Percentiles rank a stretch among this genome's conserved stretches.
Evolutionary conservation across 2,113 vertebrate species (phyloP).

Genomic region (Pholis gunnellus): DNA sequence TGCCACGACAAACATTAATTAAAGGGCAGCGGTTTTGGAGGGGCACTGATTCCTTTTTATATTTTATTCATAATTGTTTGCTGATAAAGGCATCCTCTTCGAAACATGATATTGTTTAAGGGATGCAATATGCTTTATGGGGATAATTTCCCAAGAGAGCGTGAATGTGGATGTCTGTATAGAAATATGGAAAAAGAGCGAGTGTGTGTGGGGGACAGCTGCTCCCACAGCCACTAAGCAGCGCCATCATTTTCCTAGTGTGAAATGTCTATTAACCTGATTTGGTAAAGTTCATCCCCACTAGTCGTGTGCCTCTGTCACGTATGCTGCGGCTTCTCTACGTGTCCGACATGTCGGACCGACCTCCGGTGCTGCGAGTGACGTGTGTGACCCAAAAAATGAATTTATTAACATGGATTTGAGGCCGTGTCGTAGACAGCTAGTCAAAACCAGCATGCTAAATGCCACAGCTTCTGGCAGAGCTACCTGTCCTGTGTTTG

Average conservation of each 20-base stretch:
- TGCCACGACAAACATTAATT: constrained; percentile 19
- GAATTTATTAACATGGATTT: constrained; percentile 32
- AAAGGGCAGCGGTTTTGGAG: constrained; percentile 32
- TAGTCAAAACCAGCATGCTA: constrained; percentile 32
- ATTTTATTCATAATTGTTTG: constrained; percentile 65
- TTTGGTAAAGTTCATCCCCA: constrained; percentile 49
- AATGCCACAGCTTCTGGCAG: constrained; percentile 39
- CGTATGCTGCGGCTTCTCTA: constrained; percentile 35
- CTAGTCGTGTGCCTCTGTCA: constrained; percentile 33
- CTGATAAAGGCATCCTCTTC: constrained; percentile 52
- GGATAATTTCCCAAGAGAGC: constrained; percentile 31
- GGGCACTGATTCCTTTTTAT: constrained; percentile 51
- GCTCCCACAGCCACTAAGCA: constrained; percentile 20
- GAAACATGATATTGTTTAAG: constrained; percentile 57
- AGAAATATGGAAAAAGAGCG: not conserved
- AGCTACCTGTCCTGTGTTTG: constrained; percentile 69
- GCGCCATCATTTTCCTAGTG: constrained; percentile 37
- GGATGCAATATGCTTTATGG: constrained; percentile 36
- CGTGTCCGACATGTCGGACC: constrained; percentile 21
- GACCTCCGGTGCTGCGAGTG: constrained; percentile 11
- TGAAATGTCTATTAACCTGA: constrained; percentile 75
- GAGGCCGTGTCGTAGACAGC: constrained; percentile 16
- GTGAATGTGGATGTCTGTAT: constrained; percentile 25
- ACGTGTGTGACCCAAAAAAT: constrained; percentile 11
- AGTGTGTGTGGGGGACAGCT: constrained; percentile 15